Evolutionary conservation across 1,140 invertebrate genomes (phyloP), one percentile per base, ranked within the genome.

Genomic region (Bradynema listronoti): DNA sequence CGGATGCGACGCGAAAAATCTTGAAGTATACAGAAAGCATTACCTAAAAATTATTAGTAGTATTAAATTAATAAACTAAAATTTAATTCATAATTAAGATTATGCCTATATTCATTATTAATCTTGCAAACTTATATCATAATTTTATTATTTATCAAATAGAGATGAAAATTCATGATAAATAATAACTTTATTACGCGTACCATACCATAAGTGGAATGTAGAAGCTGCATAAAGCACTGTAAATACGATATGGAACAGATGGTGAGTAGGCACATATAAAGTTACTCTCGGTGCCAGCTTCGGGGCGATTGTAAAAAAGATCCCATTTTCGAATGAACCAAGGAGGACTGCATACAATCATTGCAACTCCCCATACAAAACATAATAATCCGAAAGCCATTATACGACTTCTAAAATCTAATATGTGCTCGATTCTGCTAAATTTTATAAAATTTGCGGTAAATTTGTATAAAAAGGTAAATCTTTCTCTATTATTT

Each of bases 11-110:
- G 7, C 73, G 75, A 59, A 76, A 76, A 34, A 76, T 76, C 74
- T 78, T 78, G 56, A 77, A 77, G 42, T 77, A 77, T 0, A 77
- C 76, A 41, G 57, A 77, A 0, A 77, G 56, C 74, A 77, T 77
- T 11, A 76, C 63, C 71, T 73, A n/a, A n/a, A n/a, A n/a, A n/a
- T n/a, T n/a, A n/a, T n/a, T n/a, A n/a, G n/a, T n/a, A n/a, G n/a
- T n/a, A n/a, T n/a, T n/a, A n/a, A n/a, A n/a, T n/a, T n/a, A n/a
- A n/a, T n/a, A n/a, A n/a, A n/a, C n/a, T n/a, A n/a, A n/a, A n/a
- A n/a, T n/a, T n/a, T n/a, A n/a, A n/a, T n/a, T n/a, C n/a, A n/a
- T n/a, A n/a, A n/a, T n/a, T n/a, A n/a, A n/a, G n/a, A n/a, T n/a
- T n/a, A n/a, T n/a, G n/a, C n/a, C n/a, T n/a, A n/a, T 49, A 49